phyloP scores from a whole-genome alignment of 1,140 invertebrate species.

The Drosophila sulfurigaster region DNA sequence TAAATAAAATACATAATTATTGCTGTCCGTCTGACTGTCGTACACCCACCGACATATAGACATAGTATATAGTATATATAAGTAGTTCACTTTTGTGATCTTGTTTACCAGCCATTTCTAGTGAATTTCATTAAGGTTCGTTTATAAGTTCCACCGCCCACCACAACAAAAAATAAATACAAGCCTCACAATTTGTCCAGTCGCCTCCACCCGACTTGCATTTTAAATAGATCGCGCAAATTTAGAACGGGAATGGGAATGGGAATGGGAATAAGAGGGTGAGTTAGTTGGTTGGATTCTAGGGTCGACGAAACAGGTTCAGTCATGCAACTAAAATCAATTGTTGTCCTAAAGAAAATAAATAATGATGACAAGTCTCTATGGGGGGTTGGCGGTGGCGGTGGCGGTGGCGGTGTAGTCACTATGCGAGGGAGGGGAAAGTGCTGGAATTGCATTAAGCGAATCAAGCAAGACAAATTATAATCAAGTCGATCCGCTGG shows the following conservation, averaged over 20 bases:
- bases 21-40: background rate
- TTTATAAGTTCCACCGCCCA: conserved; percentile 38
- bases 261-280: background rate
- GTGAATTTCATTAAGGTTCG: conserved; percentile 45
- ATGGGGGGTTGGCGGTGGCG: background rate
- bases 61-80: conserved; percentile 8
- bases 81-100: conserved; percentile 48
- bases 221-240: conserved; percentile 34
- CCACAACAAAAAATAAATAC: conserved; percentile 22
- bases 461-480: conserved; percentile 21
- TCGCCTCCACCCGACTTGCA: conserved; percentile 4
- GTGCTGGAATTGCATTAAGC: conserved; percentile 31
- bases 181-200: conserved; percentile 27
- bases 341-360: conserved; percentile 11
- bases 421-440: background rate
- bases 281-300: background rate
- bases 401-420: background rate
- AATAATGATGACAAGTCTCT: conserved; percentile 10
- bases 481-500: background rate
- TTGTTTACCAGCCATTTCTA: conserved; percentile 45
- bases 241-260: conserved; percentile 21
- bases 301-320: conserved; percentile 31
- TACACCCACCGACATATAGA: background rate
- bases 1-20: conserved; percentile 48
- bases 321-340: conserved; percentile 32